phyloP scores from a whole-genome alignment of 2,113 vertebrate species.

The Odocoileus hemionus region DNA sequence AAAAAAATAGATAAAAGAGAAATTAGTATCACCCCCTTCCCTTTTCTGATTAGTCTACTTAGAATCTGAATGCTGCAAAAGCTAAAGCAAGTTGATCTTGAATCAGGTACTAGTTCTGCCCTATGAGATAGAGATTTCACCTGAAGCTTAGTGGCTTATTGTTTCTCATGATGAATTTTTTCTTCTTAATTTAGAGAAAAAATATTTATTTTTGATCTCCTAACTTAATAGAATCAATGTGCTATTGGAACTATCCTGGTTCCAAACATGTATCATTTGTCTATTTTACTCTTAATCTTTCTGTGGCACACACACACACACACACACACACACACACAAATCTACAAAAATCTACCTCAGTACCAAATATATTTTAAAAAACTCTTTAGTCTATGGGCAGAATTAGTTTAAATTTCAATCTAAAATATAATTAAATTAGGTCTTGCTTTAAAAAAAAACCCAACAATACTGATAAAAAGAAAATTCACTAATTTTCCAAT shows the following conservation, averaged over 20 bases:
- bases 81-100: background rate
- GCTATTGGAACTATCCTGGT: background rate
- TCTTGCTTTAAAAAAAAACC: slow-evolving; percentile 23
- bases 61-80: background rate
- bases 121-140: background rate
- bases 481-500: background rate
- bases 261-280: background rate
- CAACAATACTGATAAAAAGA: background rate
- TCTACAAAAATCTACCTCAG: background rate
- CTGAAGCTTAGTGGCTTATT: background rate
- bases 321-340: background rate
- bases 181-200: background rate
- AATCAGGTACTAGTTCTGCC: background rate
- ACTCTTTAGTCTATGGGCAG: background rate
- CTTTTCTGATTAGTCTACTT: background rate
- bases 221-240: background rate
- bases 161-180: background rate
- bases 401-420: slow-evolving; percentile 38
- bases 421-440: slow-evolving; percentile 16
- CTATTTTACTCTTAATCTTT: background rate
- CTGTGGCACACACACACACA: background rate
- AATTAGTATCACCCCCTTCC: background rate
- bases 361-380: background rate
- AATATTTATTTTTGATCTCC: background rate
- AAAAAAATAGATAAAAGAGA: background rate